Percentiles rank a stretch among this genome's conserved stretches.
Conservation (phyloP, 1,140 invertebrate species). For the Pogonomyrmex barbatus region DNA sequence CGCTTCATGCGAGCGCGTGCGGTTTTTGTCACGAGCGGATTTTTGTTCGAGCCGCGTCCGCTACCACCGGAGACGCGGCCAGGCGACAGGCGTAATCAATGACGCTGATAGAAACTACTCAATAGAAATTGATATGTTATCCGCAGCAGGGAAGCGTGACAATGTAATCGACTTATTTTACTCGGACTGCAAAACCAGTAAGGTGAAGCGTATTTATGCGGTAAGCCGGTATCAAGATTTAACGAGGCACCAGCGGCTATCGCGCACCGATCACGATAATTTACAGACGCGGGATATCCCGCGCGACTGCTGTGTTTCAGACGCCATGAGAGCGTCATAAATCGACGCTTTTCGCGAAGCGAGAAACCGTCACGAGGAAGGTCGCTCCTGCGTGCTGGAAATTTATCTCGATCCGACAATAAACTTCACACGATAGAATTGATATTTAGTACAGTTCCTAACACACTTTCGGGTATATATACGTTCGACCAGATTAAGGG, state of each 20-base stretch:
- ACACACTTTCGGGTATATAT: constrained; percentile 18
- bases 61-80: not conserved
- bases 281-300: constrained; percentile 29
- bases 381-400: not conserved
- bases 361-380: not conserved
- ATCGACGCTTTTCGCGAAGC: not conserved
- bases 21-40: constrained; percentile 19
- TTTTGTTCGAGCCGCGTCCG: constrained; percentile 15
- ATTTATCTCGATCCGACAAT: constrained; percentile 17
- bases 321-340: not conserved
- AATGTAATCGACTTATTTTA: constrained; percentile 74
- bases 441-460: constrained; percentile 43
- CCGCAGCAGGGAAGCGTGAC: constrained; percentile 44
- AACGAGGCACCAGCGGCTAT: constrained; percentile 67
- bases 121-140: constrained; percentile 71
- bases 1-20: constrained; percentile 2
- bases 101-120: not conserved
- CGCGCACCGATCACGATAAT: constrained; percentile 44
- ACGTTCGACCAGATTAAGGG: constrained; percentile 47
- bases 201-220: constrained; percentile 66
- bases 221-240: constrained; percentile 65
- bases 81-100: constrained; percentile 35
- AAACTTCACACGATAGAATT: constrained; percentile 32
- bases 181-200: constrained; percentile 61
- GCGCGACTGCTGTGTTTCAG: constrained; percentile 57